These are phyloP conservation scores for Protosalanx chinensis DNA, from an alignment of 2,797 vertebrate species.

Conservation along the genomic window DNA sequence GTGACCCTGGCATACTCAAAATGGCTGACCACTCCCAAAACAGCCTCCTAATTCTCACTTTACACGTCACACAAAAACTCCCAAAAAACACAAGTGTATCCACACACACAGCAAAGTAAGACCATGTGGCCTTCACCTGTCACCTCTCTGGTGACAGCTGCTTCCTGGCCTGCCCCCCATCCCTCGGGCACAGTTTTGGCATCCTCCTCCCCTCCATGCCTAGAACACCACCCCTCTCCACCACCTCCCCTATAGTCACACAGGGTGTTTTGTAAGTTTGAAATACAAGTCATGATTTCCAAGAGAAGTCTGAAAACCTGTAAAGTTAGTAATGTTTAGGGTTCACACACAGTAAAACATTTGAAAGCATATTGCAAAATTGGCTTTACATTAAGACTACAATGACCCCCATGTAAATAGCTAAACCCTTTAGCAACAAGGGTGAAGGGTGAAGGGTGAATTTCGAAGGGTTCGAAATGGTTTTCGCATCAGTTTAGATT, in stretches of 20 bases:
- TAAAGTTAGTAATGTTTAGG: not conserved
- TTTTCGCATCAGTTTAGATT: no score
- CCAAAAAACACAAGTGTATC: not conserved
- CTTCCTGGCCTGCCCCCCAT: not conserved
- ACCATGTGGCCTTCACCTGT: constrained; percentile 18
- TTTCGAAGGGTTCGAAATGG: no score
- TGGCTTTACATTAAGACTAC: not conserved
- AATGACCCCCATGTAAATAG: no score
- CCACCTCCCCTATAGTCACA: not conserved
- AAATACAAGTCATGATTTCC: not conserved
- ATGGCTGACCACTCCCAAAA: constrained; percentile 10
- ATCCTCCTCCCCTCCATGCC: not conserved
- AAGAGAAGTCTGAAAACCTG: not conserved
- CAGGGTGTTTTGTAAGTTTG: not conserved
- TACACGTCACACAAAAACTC: constrained; percentile 6
- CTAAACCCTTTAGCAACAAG: no score
- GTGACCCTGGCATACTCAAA: not conserved
- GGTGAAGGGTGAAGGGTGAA: no score
- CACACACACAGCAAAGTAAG: constrained; percentile 8
- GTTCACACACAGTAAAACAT: not conserved
- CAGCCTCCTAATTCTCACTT: not conserved
- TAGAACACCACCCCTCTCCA: constrained; percentile 1
- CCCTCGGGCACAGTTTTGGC: not conserved
- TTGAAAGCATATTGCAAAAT: not conserved
- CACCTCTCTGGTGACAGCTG: constrained; percentile 19